A percentile compares a stretch with the other conserved stretches of the same genome.
These are phyloP conservation scores for Xiphydria camelus DNA, from an alignment of 2,888 invertebrate species.

Conservation along the genomic window DNA sequence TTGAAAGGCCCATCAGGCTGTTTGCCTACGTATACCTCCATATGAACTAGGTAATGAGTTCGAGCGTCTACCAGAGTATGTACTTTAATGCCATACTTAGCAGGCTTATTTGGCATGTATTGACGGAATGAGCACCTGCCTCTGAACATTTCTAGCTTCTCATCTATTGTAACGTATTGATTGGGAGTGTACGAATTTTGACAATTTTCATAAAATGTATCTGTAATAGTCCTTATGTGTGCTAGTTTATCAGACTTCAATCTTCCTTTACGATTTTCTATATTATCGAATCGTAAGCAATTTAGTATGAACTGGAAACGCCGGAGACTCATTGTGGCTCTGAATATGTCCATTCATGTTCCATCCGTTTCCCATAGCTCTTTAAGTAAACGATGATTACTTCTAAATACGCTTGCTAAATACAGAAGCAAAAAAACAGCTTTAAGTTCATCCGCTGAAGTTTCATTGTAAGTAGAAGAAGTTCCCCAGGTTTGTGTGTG, in stretches of 20 bases:
- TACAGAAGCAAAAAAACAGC: constrained; percentile 10
- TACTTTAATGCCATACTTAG: constrained; percentile 30
- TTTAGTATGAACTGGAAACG: constrained; percentile 8
- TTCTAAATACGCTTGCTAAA: constrained; percentile 9
- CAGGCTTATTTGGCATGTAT: constrained; percentile 26
- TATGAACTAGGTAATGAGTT: constrained; percentile 20
- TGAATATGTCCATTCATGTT: constrained; percentile 12
- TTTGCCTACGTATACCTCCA: constrained; percentile 15
- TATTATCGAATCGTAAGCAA: constrained; percentile 11
- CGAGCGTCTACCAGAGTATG: constrained; percentile 23
- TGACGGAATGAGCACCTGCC: constrained; percentile 19
- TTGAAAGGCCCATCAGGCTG: constrained; percentile 19
- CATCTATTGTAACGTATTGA: constrained; percentile 16
- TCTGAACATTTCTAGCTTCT: constrained; percentile 22
- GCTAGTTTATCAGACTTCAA: constrained; percentile 13
- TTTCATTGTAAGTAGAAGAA: no score
- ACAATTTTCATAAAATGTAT: no score
- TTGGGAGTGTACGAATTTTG: constrained; percentile 11
- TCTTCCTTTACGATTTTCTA: constrained; percentile 10
- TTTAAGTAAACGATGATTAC: constrained; percentile 12
- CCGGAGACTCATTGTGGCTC: constrained; percentile 10
- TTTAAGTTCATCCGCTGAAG: no score
- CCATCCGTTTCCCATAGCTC: constrained; percentile 11
- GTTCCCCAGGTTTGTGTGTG: no score
- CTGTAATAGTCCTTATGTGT: constrained; percentile 10